Base-by-base conservation (phyloP, 2,113 vertebrate genomes). In the Nestor notabilis region DNA sequence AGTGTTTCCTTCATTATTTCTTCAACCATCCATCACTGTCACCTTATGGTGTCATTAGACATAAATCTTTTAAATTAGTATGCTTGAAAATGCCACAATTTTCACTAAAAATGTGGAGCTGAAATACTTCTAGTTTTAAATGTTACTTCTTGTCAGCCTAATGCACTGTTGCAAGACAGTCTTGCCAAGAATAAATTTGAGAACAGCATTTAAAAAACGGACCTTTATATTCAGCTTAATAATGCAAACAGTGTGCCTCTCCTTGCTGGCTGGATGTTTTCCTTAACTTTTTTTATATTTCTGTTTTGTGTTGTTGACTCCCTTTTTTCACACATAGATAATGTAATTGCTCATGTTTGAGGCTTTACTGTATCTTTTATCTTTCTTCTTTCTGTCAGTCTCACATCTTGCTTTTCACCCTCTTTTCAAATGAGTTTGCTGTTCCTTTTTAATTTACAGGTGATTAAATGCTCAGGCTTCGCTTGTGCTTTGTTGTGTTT, bases 11-110 rank as follows among this genome's bases (percentile, higher is more conserved):
- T 49, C 13, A 10, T 0, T 0, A 5, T 64, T 84, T 66, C 13
- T 68, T 5, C 1, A 0, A 0, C 55, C 7, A 7, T 72, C 19
- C 52, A 3, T 39, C 7, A 7, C 37, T 11, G 4, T 23, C 11
- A 2, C 8, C 29, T 70, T 29, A 14, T 35, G 6, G 21, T 83
- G 23, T 50, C 20, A 35, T 37, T 58, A 41, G 60, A 44, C 9
- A 24, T 33, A 47, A 58, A 33, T 11, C 3, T 18, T 13, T 9
- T 58, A 33, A 71, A 4, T 9, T 18, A 23, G 8, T 13, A 21
- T 8, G 13, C 13, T 52, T 27, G 9, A 35, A 74, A 53, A 46
- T 55, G 16, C 4, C 1, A 10, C 1, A 2, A 23, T 7, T 53
- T 41, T 41, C 37, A 10, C 37, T 58, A 49, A 66, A 81, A 44